Conservation (phyloP, 2,113 vertebrate species). For the Pavo muticus region DNA sequence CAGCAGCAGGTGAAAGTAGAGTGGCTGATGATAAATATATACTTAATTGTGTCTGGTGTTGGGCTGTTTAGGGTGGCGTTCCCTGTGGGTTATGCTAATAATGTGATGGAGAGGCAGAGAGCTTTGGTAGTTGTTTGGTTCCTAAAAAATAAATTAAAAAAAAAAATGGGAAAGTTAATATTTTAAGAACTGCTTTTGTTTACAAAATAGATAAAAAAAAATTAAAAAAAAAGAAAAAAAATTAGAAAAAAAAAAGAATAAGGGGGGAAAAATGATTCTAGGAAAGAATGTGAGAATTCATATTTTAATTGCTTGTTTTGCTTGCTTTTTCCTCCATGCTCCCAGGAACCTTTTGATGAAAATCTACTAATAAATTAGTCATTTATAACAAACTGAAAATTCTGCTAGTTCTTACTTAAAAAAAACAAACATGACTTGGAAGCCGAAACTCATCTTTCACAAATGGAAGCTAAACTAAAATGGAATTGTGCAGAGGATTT, state of each 20-base stretch:
- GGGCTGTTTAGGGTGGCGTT: background rate
- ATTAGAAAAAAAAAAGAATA: no score
- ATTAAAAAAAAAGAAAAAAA: no score
- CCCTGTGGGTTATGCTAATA: background rate
- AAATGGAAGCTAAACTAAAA: background rate
- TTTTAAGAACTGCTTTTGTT: background rate
- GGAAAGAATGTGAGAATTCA: background rate
- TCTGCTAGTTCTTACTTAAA: background rate
- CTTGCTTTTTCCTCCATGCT: background rate
- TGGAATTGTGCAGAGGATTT: background rate
- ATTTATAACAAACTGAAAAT: background rate
- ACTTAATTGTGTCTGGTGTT: background rate
- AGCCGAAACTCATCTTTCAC: background rate
- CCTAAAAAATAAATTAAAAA: background rate
- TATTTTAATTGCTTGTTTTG: background rate
- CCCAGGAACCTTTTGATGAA: background rate
- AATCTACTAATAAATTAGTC: background rate
- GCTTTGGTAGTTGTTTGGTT: conserved; percentile 35
- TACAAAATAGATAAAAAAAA: no score
- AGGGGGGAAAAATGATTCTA: background rate
- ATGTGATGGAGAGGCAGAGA: background rate
- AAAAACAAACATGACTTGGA: background rate
- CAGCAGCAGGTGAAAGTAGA: background rate
- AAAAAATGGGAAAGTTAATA: background rate
- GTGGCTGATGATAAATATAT: background rate